phyloP scores from a whole-genome alignment of 2,797 vertebrate genomes.

The Apogon talboti region DNA sequence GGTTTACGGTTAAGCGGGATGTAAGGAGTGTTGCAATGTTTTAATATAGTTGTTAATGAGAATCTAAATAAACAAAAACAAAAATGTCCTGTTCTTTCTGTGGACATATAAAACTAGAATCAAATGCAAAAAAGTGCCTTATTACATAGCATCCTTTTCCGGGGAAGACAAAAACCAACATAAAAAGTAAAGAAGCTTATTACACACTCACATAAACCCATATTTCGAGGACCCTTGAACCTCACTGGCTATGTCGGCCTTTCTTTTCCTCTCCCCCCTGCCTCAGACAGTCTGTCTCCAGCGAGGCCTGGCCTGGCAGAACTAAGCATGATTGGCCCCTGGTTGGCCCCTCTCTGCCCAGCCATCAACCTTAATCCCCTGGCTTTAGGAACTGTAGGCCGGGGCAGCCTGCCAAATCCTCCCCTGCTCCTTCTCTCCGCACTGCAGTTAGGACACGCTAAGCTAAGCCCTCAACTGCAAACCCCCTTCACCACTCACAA shows the following conservation, averaged over 20 bases:
- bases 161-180: neutral
- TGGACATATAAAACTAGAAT: too few relatives aligned
- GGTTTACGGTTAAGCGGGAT: too few relatives aligned
- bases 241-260: constrained; percentile 51
- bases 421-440: constrained; percentile 59
- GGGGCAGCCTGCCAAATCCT: constrained; percentile 79
- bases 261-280: constrained; percentile 61
- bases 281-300: constrained; percentile 82
- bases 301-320: constrained; percentile 72
- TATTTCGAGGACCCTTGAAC: constrained; percentile 70
- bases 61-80: neutral
- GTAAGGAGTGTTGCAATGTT: too few relatives aligned
- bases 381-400: constrained; percentile 77
- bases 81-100: neutral
- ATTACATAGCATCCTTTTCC: neutral
- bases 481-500: constrained; percentile 45
- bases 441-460: constrained; percentile 75
- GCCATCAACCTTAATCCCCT: constrained; percentile 80
- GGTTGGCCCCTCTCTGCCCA: constrained; percentile 79
- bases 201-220: constrained; percentile 33
- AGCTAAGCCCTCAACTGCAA: constrained; percentile 45
- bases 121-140: too few relatives aligned
- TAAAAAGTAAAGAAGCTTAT: neutral
- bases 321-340: constrained; percentile 72
- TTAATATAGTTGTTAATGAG: too few relatives aligned